Percentiles rank a stretch among this genome's conserved stretches.
These are phyloP conservation scores for Melangyna quadrimaculata DNA, from an alignment of 2,888 invertebrate species.

Conservation along the genomic window DNA sequence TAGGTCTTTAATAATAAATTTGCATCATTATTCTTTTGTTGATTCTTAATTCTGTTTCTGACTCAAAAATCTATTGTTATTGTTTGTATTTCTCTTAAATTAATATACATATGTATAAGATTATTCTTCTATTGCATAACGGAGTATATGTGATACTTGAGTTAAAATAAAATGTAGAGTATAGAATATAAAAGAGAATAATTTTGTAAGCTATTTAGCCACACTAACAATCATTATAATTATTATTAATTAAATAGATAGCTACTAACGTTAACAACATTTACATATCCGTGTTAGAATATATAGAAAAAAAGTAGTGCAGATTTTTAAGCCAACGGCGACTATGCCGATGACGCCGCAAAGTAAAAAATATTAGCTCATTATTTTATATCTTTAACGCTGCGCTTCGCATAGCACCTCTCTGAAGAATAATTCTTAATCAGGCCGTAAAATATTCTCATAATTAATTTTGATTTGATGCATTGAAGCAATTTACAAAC, in stretches of 20 bases:
- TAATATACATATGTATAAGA: background rate
- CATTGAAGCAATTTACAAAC: background rate
- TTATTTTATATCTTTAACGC: slow-evolving; percentile 30
- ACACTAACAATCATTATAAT: slow-evolving; percentile 6
- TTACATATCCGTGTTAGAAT: background rate
- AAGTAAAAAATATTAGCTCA: slow-evolving; percentile 19
- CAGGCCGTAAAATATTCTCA: slow-evolving; percentile 43
- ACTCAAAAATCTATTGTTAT: background rate
- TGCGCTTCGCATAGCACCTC: background rate
- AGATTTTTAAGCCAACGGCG: background rate
- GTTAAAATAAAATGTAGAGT: background rate
- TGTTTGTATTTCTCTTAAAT: background rate
- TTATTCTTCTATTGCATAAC: slow-evolving; percentile 7
- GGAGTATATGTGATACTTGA: background rate
- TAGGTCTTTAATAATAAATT: slow-evolving; percentile 13
- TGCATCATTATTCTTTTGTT: slow-evolving; percentile 10
- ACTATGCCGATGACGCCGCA: background rate
- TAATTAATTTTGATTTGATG: slow-evolving; percentile 25
- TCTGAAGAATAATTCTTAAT: slow-evolving; percentile 7
- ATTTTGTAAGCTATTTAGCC: slow-evolving; percentile 20
- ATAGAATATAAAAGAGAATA: background rate
- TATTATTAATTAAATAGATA: background rate
- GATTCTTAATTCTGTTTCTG: background rate
- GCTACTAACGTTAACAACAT: background rate
- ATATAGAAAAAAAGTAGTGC: background rate